These are phyloP conservation scores for Hypomecis atomaria DNA, from an alignment of 2,888 invertebrate species.

Conservation along the genomic window DNA sequence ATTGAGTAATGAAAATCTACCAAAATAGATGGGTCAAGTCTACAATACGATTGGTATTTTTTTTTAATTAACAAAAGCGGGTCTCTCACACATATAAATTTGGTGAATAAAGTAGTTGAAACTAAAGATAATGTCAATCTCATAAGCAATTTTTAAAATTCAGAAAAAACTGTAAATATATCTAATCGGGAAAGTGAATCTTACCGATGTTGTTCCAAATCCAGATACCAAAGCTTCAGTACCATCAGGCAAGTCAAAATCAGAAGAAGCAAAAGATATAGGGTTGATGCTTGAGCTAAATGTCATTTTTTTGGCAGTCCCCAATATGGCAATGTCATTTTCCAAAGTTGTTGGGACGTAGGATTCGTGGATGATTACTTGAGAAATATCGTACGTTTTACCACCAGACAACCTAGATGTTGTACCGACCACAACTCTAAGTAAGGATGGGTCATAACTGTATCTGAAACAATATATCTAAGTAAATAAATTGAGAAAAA, in stretches of 20 bases:
- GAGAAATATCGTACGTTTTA: constrained; percentile 56
- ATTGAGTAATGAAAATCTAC: no score
- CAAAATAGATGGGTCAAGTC: not conserved
- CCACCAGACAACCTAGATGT: constrained; percentile 64
- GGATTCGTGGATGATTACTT: constrained; percentile 57
- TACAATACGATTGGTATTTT: no score
- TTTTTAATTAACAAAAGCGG: no score
- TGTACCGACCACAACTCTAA: constrained; percentile 67
- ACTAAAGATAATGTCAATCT: no score
- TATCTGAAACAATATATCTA: constrained; percentile 53
- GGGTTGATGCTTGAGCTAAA: constrained; percentile 57
- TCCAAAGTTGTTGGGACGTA: constrained; percentile 61
- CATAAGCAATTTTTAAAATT: no score
- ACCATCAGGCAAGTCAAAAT: constrained; percentile 57
- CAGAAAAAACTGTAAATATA: no score
- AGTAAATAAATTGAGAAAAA: constrained; percentile 14
- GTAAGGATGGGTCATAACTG: constrained; percentile 48
- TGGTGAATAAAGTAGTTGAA: no score
- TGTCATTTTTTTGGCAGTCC: constrained; percentile 55
- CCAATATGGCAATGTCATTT: constrained; percentile 71
- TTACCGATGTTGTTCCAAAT: constrained; percentile 67
- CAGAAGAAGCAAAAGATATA: constrained; percentile 55
- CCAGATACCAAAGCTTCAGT: constrained; percentile 73
- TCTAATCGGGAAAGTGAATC: no score
- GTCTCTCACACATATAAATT: no score